Conservation (phyloP, 2,888 invertebrate species). For the Ferrisia virgata region DNA sequence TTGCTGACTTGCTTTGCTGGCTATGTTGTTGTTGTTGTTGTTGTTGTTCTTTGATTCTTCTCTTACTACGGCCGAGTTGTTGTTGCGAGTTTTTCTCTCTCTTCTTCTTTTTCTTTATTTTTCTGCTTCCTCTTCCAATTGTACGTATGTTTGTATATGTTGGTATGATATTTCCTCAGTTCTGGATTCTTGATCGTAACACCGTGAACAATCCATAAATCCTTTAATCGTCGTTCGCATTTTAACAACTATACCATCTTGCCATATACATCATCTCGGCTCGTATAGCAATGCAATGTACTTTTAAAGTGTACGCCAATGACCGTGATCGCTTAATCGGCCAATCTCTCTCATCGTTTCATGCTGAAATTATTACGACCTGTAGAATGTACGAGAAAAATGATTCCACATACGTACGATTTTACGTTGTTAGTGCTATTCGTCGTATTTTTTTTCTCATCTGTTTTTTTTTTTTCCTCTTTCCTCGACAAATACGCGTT, state of each 20-base stretch:
- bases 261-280: not conserved
- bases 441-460: not conserved
- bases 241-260: not conserved
- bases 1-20: too few relatives aligned
- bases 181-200: slow-evolving; percentile 29
- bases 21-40: not conserved
- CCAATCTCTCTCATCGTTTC: not conserved
- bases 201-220: slow-evolving; percentile 12
- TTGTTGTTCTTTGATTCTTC: too few relatives aligned
- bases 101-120: not conserved
- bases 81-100: not conserved
- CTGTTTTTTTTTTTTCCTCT: too few relatives aligned
- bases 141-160: not conserved
- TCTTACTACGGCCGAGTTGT: too few relatives aligned
- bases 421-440: too few relatives aligned
- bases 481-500: not conserved
- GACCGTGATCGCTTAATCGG: slow-evolving; percentile 2
- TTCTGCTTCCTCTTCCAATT: not conserved
- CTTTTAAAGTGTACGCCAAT: not conserved
- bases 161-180: not conserved
- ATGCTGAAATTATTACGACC: not conserved
- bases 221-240: slow-evolving; percentile 7
- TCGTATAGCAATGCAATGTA: not conserved
- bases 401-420: not conserved
- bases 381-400: not conserved